Conservation (phyloP, 2,797 vertebrate genomes). For the Falco cherrug region DNA sequence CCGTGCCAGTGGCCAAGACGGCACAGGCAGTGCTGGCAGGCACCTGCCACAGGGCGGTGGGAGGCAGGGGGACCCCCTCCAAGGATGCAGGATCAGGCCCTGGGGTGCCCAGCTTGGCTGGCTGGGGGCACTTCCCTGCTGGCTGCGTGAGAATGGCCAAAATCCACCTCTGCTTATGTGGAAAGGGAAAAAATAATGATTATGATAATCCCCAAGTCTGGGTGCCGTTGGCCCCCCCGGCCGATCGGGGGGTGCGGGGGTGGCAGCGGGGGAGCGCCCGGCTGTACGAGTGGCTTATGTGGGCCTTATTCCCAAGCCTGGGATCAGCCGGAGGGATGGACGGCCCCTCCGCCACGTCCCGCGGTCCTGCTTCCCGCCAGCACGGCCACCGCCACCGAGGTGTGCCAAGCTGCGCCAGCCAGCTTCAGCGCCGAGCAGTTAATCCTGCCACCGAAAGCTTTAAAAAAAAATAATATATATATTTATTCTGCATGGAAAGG, state of each 20-base stretch:
- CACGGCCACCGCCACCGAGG: neutral
- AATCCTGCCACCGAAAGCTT: neutral
- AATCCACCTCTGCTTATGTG: neutral
- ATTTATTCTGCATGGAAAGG: neutral
- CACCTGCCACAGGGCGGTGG: neutral
- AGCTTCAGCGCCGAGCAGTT: neutral
- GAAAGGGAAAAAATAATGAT: neutral
- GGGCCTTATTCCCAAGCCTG: neutral
- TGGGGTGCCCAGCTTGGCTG: accelerated
- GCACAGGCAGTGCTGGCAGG: accelerated
- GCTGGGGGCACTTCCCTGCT: accelerated
- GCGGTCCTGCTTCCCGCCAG: neutral
- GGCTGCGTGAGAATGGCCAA: accelerated
- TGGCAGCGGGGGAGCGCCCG: neutral
- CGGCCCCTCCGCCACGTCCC: neutral
- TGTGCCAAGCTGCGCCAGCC: neutral
- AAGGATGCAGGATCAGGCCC: accelerated
- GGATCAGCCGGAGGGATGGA: neutral
- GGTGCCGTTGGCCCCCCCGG: accelerated
- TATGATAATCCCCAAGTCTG: neutral
- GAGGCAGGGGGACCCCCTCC: too few species aligned
- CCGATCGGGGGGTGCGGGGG: neutral
- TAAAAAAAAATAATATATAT: neutral
- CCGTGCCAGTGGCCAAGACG: neutral
- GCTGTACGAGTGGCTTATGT: neutral